A percentile compares a stretch with the other conserved stretches of the same genome.
These are phyloP conservation scores for Trachurus trachurus DNA, from an alignment of 2,797 vertebrate genomes.

Conservation along the genomic window DNA sequence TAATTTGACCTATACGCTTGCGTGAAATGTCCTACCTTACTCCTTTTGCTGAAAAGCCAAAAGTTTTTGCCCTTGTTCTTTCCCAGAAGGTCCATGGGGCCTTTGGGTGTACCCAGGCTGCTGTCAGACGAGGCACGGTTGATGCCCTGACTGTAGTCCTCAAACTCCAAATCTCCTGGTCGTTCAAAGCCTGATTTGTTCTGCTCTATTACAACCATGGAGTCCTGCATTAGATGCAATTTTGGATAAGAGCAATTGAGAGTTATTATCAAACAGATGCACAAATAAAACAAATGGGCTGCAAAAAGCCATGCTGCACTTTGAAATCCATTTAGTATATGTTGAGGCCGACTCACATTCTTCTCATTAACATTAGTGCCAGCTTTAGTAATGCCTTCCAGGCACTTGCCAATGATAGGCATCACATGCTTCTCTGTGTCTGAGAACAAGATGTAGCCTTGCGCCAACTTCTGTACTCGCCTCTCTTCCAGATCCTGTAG, in stretches of 20 bases:
- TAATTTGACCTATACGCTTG: neutral
- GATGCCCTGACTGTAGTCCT: slow-evolving; percentile 94
- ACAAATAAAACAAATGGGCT: slow-evolving; percentile 11
- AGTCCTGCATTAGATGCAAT: slow-evolving; percentile 83
- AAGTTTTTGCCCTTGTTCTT: slow-evolving; percentile 90
- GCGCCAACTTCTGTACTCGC: slow-evolving; percentile 85
- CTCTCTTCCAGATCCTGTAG: slow-evolving; percentile 92
- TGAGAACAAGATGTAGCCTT: slow-evolving; percentile 88
- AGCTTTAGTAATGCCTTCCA: slow-evolving; percentile 92
- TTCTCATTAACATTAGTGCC: slow-evolving; percentile 89
- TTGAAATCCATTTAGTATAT: slow-evolving; percentile 31
- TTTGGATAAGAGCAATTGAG: slow-evolving; percentile 24
- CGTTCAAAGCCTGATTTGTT: slow-evolving; percentile 94
- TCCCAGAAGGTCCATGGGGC: slow-evolving; percentile 86
- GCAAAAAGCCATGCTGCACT: slow-evolving; percentile 1
- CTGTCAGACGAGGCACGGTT: slow-evolving; percentile 91
- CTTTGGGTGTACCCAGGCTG: slow-evolving; percentile 90
- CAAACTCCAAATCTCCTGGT: slow-evolving; percentile 92
- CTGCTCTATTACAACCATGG: slow-evolving; percentile 90
- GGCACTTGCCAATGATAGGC: slow-evolving; percentile 93
- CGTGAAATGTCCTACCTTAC: slow-evolving; percentile 86
- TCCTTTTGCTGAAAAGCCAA: slow-evolving; percentile 93
- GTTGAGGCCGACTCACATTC: slow-evolving; percentile 83
- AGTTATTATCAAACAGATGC: slow-evolving; percentile 28
- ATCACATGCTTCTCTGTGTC: slow-evolving; percentile 91